Base-by-base conservation (phyloP, 2,888 invertebrate genomes). In the Cheilosia impressa region DNA sequence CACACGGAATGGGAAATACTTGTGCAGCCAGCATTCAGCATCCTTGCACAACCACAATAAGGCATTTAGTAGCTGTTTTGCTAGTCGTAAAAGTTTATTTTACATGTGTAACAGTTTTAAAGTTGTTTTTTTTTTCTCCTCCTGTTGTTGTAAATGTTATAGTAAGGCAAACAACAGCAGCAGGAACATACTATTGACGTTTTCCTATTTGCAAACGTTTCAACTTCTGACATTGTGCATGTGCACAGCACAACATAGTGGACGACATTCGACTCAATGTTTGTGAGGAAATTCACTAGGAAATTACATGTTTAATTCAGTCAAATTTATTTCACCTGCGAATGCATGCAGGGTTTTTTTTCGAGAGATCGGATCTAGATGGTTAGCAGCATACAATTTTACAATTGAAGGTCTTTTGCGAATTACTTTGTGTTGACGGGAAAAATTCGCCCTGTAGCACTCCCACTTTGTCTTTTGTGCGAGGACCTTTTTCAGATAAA, bases 121-220 rank as follows among this genome's bases (percentile, higher is more conserved):
- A 77, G 60, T 68, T 77, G 76, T 68, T 77, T 41, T 45, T 57
- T 65, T 19, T 31, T 31, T 6, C 6, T 27, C 27, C 31, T 31
- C 13, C 9, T 22, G 31, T 52, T 60, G 17, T 34, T 57, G 15
- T 50, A 58, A 27, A 17, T 58, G 50, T 50, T 22, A 52, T 24
- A 45, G 17, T 43, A 6, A 52, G 13, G 15, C 52, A 52, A 71
- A 34, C 19, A 73, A 43, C 63, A 55, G 41, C 5, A 52, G 47
- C n/a, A 57, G 7, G 10, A 55, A 7, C 22, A 24, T 17, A 55
- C n/a, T 78, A 78, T 78, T 71, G 78, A 78, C 69, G 60, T 78
- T 41, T 71, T 71, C 17, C 38, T 78, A 78, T 78, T 78, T 78
- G 69, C 78, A 41, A 78, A 55, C 69, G 71, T 78, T 78, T 78